Conservation (phyloP, 2,888 invertebrate genomes). For the Drosophila meridionalis region DNA sequence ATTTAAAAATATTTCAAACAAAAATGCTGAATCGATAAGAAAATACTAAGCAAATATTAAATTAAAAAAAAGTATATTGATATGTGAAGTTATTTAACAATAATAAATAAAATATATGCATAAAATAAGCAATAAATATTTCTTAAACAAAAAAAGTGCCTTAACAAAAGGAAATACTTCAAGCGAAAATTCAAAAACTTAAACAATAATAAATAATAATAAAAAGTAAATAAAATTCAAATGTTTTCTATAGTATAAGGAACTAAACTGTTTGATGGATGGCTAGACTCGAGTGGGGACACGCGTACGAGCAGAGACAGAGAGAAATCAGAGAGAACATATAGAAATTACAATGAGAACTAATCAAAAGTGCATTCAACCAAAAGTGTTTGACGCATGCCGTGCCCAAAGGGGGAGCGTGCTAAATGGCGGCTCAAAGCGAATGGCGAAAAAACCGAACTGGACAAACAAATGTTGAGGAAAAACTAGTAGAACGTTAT, state of each 20-base stretch:
- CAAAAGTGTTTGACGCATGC: slow-evolving; percentile 54
- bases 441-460: slow-evolving; percentile 10
- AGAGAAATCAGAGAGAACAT: not conserved
- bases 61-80: not conserved
- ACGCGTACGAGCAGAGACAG: slow-evolving; percentile 6
- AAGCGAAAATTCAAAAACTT: not conserved
- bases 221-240: not conserved
- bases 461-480: slow-evolving; percentile 1
- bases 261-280: not conserved
- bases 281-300: not conserved
- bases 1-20: slow-evolving; percentile 24
- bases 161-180: not conserved
- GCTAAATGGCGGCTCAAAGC: slow-evolving; percentile 25
- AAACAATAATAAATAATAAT: not conserved
- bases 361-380: slow-evolving; percentile 78
- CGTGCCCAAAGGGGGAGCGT: slow-evolving; percentile 13
- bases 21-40: slow-evolving; percentile 1
- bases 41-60: not conserved
- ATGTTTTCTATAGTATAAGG: not conserved
- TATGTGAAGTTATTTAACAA: not conserved
- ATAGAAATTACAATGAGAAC: slow-evolving; percentile 19
- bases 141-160: not conserved
- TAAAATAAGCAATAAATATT: not conserved
- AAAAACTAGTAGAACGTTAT: slow-evolving; percentile 9
- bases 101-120: not conserved